A percentile compares a stretch with the other conserved stretches of the same genome.
Evolutionary conservation across 2,888 invertebrate species (phyloP).

Genomic region (Hyppa rectilinea): DNA sequence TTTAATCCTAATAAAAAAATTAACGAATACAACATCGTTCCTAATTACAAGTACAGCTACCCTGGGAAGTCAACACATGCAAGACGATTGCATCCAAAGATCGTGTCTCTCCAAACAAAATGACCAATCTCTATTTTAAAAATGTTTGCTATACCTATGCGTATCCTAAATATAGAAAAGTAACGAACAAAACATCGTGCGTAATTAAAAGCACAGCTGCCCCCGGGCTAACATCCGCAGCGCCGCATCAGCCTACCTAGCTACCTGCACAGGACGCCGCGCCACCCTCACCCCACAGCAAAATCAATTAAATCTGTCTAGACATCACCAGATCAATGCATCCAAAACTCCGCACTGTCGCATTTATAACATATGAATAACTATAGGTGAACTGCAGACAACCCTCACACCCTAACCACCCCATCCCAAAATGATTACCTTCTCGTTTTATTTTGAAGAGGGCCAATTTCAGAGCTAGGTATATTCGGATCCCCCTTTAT

Average conservation of each 20-base stretch:
- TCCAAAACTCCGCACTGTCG: conserved; percentile 12
- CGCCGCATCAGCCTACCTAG: neutral
- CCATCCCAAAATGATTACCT: conserved; percentile 53
- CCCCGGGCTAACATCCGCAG: neutral
- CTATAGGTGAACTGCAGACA: conserved; percentile 42
- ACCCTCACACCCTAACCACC: conserved; percentile 22
- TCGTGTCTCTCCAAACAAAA: neutral
- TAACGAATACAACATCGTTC: neutral
- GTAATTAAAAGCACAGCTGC: conserved; percentile 26
- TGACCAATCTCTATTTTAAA: neutral
- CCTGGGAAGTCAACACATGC: neutral
- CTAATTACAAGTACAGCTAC: neutral
- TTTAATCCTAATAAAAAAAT: neutral
- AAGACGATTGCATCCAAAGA: neutral
- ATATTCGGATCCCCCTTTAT: conserved; percentile 44
- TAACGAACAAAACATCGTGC: neutral
- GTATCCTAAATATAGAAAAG: neutral
- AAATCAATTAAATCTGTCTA: conserved; percentile 53
- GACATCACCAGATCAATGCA: conserved; percentile 28
- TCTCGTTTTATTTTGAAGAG: conserved; percentile 43
- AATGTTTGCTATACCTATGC: neutral
- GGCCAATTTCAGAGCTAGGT: conserved; percentile 51
- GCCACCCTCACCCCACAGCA: neutral
- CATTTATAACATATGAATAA: conserved; percentile 27
- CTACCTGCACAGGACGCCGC: neutral